These are phyloP conservation scores for Idris sp. DNA, from an alignment of 1,140 invertebrate species.

Conservation along the genomic window DNA sequence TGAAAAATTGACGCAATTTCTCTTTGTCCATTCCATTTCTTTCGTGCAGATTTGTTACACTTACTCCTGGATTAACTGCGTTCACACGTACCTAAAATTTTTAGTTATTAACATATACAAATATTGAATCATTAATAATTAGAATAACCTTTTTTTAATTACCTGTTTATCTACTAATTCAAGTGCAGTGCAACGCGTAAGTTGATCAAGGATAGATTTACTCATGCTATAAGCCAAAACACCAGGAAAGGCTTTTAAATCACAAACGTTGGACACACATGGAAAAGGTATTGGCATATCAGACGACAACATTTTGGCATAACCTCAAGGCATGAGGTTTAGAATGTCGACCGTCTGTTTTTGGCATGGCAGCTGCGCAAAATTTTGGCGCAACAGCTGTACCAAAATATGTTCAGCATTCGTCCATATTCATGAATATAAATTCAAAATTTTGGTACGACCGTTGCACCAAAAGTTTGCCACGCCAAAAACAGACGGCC, in stretches of 20 bases:
- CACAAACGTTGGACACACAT: constrained; percentile 94
- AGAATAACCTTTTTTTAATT: neutral
- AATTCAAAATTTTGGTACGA: no score
- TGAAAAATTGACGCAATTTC: constrained; percentile 85
- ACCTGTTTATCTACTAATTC: constrained; percentile 87
- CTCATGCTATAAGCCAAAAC: constrained; percentile 91
- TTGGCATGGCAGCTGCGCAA: no score
- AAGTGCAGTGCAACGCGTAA: constrained; percentile 89
- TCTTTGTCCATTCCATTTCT: constrained; percentile 85
- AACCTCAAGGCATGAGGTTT: constrained; percentile 89
- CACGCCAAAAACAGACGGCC: no score
- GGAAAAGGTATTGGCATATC: no score
- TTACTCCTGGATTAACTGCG: constrained; percentile 89
- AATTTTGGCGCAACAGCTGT: no score
- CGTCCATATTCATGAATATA: no score
- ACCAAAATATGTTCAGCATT: no score
- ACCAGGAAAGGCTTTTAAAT: constrained; percentile 87
- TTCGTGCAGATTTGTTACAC: constrained; percentile 87
- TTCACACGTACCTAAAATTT: constrained; percentile 86
- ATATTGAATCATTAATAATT: neutral
- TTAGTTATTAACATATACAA: neutral
- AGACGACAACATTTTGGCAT: constrained; percentile 92
- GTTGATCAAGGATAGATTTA: constrained; percentile 93
- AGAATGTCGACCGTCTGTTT: no score
- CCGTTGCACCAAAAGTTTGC: no score